Base-by-base conservation (phyloP, 2,888 invertebrate genomes). In the Mycalesis mineus region DNA sequence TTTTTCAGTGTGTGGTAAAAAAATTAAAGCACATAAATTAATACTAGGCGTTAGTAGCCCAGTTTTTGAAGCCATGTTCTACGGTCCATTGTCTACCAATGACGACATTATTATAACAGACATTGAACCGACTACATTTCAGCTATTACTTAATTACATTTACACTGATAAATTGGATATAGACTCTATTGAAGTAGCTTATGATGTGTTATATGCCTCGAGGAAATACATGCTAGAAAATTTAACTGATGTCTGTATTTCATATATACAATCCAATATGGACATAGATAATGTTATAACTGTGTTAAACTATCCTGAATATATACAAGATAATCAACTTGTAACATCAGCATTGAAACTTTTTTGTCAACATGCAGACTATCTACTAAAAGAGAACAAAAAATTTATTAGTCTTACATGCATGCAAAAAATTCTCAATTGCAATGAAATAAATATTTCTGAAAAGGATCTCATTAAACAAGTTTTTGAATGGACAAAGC, bases 31-130 rank as follows among this genome's bases (percentile, higher is more conserved):
- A 45, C 93, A 93, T 71, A 92, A 91, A 78, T 76, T 93, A 57
- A 90, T 93, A 63, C 72, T 94, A 66, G 92, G 92, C n/a, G 91
- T 91, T 58, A 91, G 91, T 67, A 93, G 93, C 72, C 93, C 93
- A 7, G 93, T 93, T 36, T 93, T 94, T 82, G 92, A 93, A 77
- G 92, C 92, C 28, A 92, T 93, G 92, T 90, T 93, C 63, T 93
- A 91, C 78, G 93, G 94, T 0, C 90, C 92, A 11, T 69, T 93
- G 68, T 91, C 92, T 36, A 81, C 82, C 57, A 74, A 80, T 64
- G 76, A 80, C 49, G 83, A 87, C 64, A 91, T 92, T 59, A 71
- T 77, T 49, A 86, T 93, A 58, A 87, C 90, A 57, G 93, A 93
- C 71, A 91, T 93, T 59, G 89, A 91, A 67, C 89, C 92, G 28